Evolutionary conservation across 2,113 vertebrate genomes (phyloP).

Genomic region (Paramisgurnus dabryanus): DNA sequence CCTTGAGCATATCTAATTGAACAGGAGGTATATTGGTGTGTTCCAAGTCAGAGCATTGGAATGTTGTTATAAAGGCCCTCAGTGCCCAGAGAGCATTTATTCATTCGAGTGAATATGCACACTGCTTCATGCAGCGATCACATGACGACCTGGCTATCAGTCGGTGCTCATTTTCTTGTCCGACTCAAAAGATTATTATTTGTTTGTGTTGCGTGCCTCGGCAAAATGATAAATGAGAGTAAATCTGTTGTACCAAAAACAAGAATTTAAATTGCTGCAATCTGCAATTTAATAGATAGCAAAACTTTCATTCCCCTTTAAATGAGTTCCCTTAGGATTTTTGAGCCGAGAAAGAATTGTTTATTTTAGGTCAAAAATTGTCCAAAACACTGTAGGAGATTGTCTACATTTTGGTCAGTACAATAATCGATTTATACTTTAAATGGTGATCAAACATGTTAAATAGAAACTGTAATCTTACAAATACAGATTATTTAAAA

Average conservation of each 20-base stretch:
- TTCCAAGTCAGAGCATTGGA: slow-evolving; percentile 73
- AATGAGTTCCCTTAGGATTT: not conserved
- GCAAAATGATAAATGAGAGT: slow-evolving; percentile 1
- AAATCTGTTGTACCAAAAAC: not conserved
- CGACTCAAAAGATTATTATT: not conserved
- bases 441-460: too few relatives aligned
- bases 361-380: too few relatives aligned
- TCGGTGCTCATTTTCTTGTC: slow-evolving; percentile 4
- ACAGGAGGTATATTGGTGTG: slow-evolving; percentile 66
- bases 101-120: slow-evolving; percentile 41
- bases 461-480: too few relatives aligned
- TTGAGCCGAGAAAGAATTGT: too few relatives aligned
- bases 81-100: slow-evolving; percentile 59
- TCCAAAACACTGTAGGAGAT: too few relatives aligned
- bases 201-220: slow-evolving; percentile 27
- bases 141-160: slow-evolving; percentile 5
- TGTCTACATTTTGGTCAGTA: too few relatives aligned
- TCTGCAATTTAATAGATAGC: not conserved
- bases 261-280: not conserved
- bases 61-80: slow-evolving; percentile 69
- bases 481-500: too few relatives aligned
- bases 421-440: too few relatives aligned
- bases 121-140: slow-evolving; percentile 14
- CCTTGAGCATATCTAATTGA: slow-evolving; percentile 62
- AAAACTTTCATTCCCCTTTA: not conserved